These are phyloP conservation scores for Ctenoplectra terminalis DNA, from an alignment of 1,140 invertebrate species.

Conservation along the genomic window DNA sequence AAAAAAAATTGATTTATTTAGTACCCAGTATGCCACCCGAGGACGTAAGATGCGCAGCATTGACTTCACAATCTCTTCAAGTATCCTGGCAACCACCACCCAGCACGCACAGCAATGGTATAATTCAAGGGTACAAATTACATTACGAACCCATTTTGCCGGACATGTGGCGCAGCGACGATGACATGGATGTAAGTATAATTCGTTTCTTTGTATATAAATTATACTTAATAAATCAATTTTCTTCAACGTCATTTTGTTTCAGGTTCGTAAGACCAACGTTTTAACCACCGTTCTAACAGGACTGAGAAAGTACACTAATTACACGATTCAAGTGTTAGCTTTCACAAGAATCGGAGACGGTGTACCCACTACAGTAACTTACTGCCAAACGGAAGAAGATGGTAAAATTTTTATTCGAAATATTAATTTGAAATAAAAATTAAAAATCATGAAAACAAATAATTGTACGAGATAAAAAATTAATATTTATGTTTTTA, in stretches of 20 bases:
- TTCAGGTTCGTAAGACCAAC: conserved; percentile 86
- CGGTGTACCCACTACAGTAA: conserved; percentile 87
- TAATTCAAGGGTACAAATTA: conserved; percentile 92
- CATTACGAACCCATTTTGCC: conserved; percentile 87
- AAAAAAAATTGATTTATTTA: too few species aligned
- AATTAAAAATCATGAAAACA: too few species aligned
- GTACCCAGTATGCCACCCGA: conserved; percentile 89
- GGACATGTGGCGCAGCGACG: conserved; percentile 84
- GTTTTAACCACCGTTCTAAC: conserved; percentile 87
- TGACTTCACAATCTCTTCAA: conserved; percentile 90
- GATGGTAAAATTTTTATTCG: too few species aligned
- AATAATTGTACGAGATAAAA: too few species aligned
- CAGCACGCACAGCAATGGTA: conserved; percentile 89
- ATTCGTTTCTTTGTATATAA: conserved; percentile 13
- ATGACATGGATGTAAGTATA: conserved; percentile 85
- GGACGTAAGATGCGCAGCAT: conserved; percentile 87
- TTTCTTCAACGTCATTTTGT: background rate
- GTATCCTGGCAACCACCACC: conserved; percentile 93
- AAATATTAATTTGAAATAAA: too few species aligned
- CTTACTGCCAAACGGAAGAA: conserved; percentile 92
- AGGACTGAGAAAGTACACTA: conserved; percentile 90
- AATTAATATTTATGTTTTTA: background rate
- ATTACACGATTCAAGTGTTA: conserved; percentile 93
- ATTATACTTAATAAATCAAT: background rate
- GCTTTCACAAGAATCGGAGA: conserved; percentile 93